Conservation (phyloP, 2,113 vertebrate species). For the Tragelaphus imberbis region DNA sequence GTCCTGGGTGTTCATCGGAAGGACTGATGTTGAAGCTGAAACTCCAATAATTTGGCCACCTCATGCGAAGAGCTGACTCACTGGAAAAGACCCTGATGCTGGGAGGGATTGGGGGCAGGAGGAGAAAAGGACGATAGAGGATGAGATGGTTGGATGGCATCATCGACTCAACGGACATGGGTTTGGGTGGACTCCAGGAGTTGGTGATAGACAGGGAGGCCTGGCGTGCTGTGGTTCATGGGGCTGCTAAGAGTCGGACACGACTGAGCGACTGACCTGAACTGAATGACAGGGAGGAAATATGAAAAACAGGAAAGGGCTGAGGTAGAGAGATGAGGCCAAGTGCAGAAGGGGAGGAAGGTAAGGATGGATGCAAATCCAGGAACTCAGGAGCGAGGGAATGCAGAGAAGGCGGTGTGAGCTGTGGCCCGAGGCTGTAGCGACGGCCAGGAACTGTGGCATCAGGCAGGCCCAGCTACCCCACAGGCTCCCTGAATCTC, state of each 20-base stretch:
- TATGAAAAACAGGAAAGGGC: neutral
- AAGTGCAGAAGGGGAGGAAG: neutral
- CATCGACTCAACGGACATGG: too few relatives aligned
- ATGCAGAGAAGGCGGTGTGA: neutral
- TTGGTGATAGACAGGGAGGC: neutral
- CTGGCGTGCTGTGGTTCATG: neutral
- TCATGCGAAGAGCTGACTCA: too few relatives aligned
- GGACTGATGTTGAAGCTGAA: too few relatives aligned
- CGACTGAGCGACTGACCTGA: neutral
- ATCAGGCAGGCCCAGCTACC: neutral
- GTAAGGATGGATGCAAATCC: neutral
- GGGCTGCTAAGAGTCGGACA: neutral
- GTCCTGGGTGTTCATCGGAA: too few relatives aligned
- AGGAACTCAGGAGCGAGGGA: neutral
- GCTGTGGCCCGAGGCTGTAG: fast-evolving
- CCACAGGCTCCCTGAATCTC: neutral
- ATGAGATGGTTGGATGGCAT: too few relatives aligned
- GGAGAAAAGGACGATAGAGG: too few relatives aligned
- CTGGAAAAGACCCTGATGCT: too few relatives aligned
- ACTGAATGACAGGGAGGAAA: neutral
- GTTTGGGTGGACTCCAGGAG: too few relatives aligned
- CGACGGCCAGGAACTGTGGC: fast-evolving
- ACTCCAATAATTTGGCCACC: too few relatives aligned
- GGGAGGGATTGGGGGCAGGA: too few relatives aligned
- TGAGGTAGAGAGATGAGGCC: neutral